A percentile compares a stretch with the other conserved stretches of the same genome.
Evolutionary conservation across 1,140 invertebrate species (phyloP).

Genomic region (Spodoptera litura): DNA sequence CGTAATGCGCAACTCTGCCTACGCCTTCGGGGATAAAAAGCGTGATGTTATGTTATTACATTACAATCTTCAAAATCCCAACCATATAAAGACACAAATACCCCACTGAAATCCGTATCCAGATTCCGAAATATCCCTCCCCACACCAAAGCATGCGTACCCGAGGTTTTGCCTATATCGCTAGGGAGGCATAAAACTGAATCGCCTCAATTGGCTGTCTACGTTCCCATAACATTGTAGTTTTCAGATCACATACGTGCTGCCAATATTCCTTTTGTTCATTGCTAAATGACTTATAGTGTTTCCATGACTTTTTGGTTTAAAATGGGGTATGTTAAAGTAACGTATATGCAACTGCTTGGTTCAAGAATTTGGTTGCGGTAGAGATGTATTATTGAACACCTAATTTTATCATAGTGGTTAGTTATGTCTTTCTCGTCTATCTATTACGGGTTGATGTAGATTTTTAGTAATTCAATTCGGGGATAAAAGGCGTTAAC

Average conservation of each 20-base stretch:
- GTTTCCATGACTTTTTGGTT: neutral
- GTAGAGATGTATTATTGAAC: neutral
- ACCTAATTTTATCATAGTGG: neutral
- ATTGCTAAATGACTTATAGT: constrained; percentile 18
- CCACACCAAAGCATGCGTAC: constrained; percentile 27
- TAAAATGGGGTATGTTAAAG: neutral
- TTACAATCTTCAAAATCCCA: neutral
- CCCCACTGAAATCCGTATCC: constrained; percentile 2
- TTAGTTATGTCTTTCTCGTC: too few relatives aligned
- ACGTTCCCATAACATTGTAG: constrained; percentile 45
- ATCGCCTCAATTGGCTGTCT: constrained; percentile 52
- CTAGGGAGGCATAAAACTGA: constrained; percentile 55
- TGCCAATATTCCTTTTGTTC: constrained; percentile 34
- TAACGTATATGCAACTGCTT: too few relatives aligned
- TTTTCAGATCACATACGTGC: constrained; percentile 54
- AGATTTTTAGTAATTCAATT: too few relatives aligned
- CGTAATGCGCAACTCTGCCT: too few relatives aligned
- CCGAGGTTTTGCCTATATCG: constrained; percentile 41
- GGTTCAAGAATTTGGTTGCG: too few relatives aligned
- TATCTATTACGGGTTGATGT: too few relatives aligned
- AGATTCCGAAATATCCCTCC: constrained; percentile 17
- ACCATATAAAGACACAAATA: neutral
- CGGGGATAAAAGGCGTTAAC: too few relatives aligned
- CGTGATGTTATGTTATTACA: too few relatives aligned
- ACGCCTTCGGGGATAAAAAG: too few relatives aligned